phyloP scores from a whole-genome alignment of 2,113 vertebrate genomes.

The Callionymus lyra region DNA sequence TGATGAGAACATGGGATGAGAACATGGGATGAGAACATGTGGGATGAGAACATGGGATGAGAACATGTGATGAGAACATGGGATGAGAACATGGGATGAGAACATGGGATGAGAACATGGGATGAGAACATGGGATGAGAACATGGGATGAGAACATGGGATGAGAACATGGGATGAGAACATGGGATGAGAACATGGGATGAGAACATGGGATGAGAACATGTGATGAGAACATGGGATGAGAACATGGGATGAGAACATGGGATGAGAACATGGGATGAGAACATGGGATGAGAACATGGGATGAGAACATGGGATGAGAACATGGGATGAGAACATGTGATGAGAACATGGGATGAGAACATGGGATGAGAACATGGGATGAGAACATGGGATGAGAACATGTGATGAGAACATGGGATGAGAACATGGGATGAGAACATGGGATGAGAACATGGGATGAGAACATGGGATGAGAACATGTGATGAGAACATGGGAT shows the following conservation, averaged over 20 bases:
- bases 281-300: constrained; percentile 7
- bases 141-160: constrained; percentile 8
- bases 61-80: no score
- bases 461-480: neutral
- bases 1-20: constrained; percentile 8
- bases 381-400: neutral
- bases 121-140: neutral
- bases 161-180: constrained; percentile 11
- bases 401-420: constrained; percentile 9
- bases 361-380: constrained; percentile 12
- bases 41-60: constrained; percentile 10
- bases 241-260: constrained; percentile 16
- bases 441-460: constrained; percentile 9
- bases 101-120: constrained; percentile 12
- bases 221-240: constrained; percentile 7
- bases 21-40: neutral
- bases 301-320: constrained; percentile 3
- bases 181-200: constrained; percentile 9
- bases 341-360: constrained; percentile 8
- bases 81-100: no score
- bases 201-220: neutral
- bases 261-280: constrained; percentile 3
- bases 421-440: constrained; percentile 11
- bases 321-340: constrained; percentile 11
- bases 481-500: constrained; percentile 7